These are phyloP conservation scores for Amorpha juglandis DNA, from an alignment of 2,888 invertebrate genomes.

Conservation along the genomic window DNA sequence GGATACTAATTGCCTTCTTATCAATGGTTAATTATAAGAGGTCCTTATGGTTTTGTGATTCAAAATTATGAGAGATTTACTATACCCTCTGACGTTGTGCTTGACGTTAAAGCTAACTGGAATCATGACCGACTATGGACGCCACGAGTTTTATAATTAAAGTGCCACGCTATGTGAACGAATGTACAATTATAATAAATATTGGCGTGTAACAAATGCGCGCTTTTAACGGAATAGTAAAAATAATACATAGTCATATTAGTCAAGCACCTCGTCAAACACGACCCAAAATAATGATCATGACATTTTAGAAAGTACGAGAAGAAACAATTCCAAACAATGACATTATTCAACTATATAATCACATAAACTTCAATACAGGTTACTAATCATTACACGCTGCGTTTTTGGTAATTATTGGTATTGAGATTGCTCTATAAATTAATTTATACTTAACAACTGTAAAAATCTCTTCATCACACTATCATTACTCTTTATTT, in stretches of 20 bases:
- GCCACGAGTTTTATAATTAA: constrained; percentile 37
- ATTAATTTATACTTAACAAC: constrained; percentile 85
- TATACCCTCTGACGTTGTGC: constrained; percentile 56
- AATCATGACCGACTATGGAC: constrained; percentile 46
- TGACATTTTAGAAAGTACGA: constrained; percentile 53
- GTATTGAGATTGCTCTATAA: constrained; percentile 84
- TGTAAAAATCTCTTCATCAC: constrained; percentile 84
- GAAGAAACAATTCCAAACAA: constrained; percentile 30
- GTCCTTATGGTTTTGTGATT: constrained; percentile 84
- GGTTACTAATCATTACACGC: constrained; percentile 78
- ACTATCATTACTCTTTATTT: constrained; percentile 80
- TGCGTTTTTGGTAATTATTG: constrained; percentile 85
- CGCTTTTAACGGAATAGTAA: constrained; percentile 17
- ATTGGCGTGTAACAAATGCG: constrained; percentile 17
- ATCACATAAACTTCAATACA: constrained; percentile 77
- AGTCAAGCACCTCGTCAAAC: constrained; percentile 46
- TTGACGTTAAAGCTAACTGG: constrained; percentile 38
- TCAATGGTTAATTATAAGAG: constrained; percentile 85
- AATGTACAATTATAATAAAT: constrained; percentile 24
- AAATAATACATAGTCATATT: constrained; percentile 19
- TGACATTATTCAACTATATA: constrained; percentile 59
- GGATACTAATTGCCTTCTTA: constrained; percentile 84
- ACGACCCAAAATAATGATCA: constrained; percentile 54
- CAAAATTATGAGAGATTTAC: constrained; percentile 60
- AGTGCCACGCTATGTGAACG: constrained; percentile 16